Conservation (phyloP, 2,888 invertebrate species). For the Biston betularia region DNA sequence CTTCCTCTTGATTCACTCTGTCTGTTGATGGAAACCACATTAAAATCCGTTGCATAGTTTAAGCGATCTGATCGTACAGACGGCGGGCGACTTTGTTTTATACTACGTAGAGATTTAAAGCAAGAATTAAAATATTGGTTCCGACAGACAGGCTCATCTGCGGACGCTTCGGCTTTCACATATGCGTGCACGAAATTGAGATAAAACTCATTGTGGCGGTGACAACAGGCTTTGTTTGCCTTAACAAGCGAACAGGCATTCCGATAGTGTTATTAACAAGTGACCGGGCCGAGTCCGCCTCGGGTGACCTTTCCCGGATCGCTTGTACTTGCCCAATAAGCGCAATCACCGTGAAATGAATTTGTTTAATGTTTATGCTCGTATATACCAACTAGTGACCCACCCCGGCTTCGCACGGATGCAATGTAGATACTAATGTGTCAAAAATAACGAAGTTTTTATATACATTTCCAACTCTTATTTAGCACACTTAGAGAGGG, state of each 20-base stretch:
- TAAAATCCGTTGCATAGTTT: no score
- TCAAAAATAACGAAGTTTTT: no score
- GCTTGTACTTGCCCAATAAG: slow-evolving; percentile 7
- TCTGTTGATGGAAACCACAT: no score
- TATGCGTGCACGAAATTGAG: not conserved
- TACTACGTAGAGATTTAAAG: no score
- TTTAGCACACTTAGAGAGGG: no score
- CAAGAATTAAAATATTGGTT: not conserved
- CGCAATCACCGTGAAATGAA: slow-evolving; percentile 27
- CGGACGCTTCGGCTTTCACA: not conserved
- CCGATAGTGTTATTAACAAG: slow-evolving; percentile 21
- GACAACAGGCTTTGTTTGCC: slow-evolving; percentile 11
- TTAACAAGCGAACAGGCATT: not conserved
- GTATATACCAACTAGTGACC: not conserved
- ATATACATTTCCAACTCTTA: no score
- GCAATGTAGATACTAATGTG: no score
- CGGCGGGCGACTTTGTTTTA: no score
- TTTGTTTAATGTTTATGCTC: slow-evolving; percentile 13
- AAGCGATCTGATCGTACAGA: no score
- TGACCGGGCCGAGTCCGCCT: slow-evolving; percentile 8
- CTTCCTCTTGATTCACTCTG: no score
- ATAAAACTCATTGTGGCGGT: slow-evolving; percentile 2
- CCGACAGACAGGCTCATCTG: not conserved
- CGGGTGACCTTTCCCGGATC: slow-evolving; percentile 23
- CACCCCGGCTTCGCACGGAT: no score